Evolutionary conservation across 37 sponge, comb jelly and placozoan genomes (phyloP), one percentile per base, ranked within the genome.

Genomic region (Lycopodina hypogea): DNA sequence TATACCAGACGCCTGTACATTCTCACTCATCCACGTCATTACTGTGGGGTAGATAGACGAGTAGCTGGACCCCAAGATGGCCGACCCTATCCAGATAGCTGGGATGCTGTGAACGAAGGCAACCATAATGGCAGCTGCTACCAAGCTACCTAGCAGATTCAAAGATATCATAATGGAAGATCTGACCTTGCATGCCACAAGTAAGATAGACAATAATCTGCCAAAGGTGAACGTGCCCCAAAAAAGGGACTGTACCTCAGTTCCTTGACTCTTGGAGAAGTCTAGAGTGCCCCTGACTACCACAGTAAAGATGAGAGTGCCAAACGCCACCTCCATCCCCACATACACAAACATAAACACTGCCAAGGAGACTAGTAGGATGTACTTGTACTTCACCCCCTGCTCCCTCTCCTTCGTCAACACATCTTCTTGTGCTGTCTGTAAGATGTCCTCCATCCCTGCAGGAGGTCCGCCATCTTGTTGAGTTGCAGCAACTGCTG

Each of bases 221-320:
- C n/a, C 36, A 48, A 89, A 78, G 0, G 85, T 56, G 76, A 89
- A 89, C 26, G 81, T 37, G 2, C 90, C 90, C 90, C 90, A 89
- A 57, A 81, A 89, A 4, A 84, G 51, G 11, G 85, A 40, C 36
- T 72, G 70, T 9, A 89, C 15, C 4, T 80, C 9, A 35, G 90
- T 81, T 45, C 85, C 90, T 0, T 34, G 34, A 42, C 57, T 30
- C 61, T 83, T 84, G 42, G 69, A 34, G 70, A 89, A 81, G 50
- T 38, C 38, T 22, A 89, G 78, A 7, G 68, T 41, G 17, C 79
- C 72, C 39, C 21, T 77, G 41, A 89, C 90, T 21, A 81, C 76
- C 3, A 68, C 90, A 22, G 86, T 76, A 69, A 84, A 84, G 39
- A 89, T 75, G 60, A 78, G 71, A 34, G 37, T 81, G 21, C 90